Conservation (phyloP, 2,113 vertebrate genomes). For the Cephalopholis sonnerati region DNA sequence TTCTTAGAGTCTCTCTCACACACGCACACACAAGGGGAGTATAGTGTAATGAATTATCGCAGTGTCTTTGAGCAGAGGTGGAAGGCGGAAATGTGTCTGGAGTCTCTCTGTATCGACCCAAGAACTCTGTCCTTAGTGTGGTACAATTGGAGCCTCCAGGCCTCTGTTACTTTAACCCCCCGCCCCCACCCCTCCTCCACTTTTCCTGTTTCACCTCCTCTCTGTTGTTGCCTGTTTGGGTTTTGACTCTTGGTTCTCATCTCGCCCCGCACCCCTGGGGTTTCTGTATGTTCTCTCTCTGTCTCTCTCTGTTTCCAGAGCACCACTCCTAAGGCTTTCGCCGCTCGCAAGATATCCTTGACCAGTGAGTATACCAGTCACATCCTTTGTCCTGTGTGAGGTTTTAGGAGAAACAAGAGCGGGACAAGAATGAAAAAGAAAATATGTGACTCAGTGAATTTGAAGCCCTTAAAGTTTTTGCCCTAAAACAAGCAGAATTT, state of each 20-base stretch:
- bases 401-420: background rate
- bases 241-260: slow-evolving; percentile 75
- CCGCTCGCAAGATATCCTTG: slow-evolving; percentile 86
- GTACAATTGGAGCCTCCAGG: slow-evolving; percentile 67
- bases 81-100: slow-evolving; percentile 62
- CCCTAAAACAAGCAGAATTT: background rate
- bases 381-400: background rate
- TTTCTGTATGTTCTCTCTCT: slow-evolving; percentile 83
- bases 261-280: slow-evolving; percentile 83
- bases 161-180: slow-evolving; percentile 64
- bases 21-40: background rate
- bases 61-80: slow-evolving; percentile 73
- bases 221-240: slow-evolving; percentile 71
- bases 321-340: slow-evolving; percentile 83
- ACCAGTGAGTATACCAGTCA: slow-evolving; percentile 78
- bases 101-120: slow-evolving; percentile 56
- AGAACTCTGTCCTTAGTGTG: slow-evolving; percentile 56
- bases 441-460: background rate
- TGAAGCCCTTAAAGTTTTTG: background rate
- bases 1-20: background rate
- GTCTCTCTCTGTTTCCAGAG: slow-evolving; percentile 81
- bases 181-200: slow-evolving; percentile 58
- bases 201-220: slow-evolving; percentile 75
- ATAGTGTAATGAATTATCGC: slow-evolving; percentile 11
- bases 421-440: background rate